These are phyloP conservation scores for Habropoda laboriosa DNA, from an alignment of 1,140 invertebrate species.

Conservation along the genomic window DNA sequence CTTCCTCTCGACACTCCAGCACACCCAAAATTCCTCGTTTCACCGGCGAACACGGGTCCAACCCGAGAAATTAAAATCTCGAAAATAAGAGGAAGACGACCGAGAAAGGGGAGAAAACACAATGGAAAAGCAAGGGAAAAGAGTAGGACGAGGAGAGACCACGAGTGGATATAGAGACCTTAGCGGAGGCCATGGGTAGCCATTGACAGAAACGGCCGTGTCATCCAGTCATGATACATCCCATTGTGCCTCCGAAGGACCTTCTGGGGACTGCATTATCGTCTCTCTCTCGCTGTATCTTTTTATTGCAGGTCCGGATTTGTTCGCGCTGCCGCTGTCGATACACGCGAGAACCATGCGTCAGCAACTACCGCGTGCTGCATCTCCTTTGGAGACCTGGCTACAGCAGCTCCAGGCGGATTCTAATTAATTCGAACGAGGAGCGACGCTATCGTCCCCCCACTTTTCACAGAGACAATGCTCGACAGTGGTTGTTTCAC, in stretches of 20 bases:
- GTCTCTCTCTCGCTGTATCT: conserved; percentile 64
- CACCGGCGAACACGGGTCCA: no score
- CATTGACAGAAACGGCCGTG: conserved; percentile 73
- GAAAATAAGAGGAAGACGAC: background rate
- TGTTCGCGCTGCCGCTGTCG: conserved; percentile 52
- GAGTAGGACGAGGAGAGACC: conserved; percentile 10
- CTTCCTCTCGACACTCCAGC: no score
- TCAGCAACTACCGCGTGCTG: conserved; percentile 54
- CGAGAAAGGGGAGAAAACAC: background rate
- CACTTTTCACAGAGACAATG: conserved; percentile 22
- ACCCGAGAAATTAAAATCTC: background rate
- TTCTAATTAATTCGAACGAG: conserved; percentile 58
- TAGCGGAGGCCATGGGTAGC: conserved; percentile 65
- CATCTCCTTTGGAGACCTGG: conserved; percentile 45
- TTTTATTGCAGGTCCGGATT: conserved; percentile 70
- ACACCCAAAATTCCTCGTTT: no score
- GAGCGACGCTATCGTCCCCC: background rate
- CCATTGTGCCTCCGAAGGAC: conserved; percentile 71
- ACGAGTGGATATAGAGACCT: conserved; percentile 62
- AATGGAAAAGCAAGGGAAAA: background rate
- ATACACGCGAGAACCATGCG: conserved; percentile 58
- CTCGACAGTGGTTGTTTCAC: background rate
- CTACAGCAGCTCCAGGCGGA: conserved; percentile 25
- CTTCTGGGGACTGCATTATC: conserved; percentile 69
- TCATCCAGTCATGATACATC: conserved; percentile 74